A percentile compares a stretch with the other conserved stretches of the same genome.
phyloP scores from a whole-genome alignment of 2,113 vertebrate genomes.

The Blennius ocellaris region DNA sequence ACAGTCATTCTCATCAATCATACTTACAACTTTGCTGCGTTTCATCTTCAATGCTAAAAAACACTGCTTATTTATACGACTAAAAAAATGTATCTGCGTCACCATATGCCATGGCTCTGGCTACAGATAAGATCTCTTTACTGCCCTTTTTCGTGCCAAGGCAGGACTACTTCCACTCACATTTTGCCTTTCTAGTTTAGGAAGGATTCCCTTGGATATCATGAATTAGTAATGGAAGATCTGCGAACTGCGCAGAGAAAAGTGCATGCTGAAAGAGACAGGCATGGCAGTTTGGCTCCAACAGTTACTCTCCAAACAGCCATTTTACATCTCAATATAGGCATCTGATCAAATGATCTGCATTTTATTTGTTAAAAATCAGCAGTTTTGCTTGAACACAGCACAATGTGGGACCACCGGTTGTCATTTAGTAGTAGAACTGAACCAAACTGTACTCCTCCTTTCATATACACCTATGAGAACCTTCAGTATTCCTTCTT shows the following conservation, averaged over 20 bases:
- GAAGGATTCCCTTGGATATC: conserved; percentile 12
- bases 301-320: not conserved
- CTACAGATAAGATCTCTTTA: conserved; percentile 5
- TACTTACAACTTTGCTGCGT: too few relatives aligned
- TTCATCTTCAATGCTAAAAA: not conserved
- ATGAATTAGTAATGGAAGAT: conserved; percentile 54
- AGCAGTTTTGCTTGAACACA: not conserved
- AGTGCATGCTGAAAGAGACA: conserved; percentile 26
- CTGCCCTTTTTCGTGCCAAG: not conserved
- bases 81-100: not conserved
- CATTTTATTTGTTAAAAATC: not conserved
- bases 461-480: too few relatives aligned
- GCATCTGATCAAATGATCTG: too few relatives aligned
- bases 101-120: not conserved
- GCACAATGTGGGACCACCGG: not conserved
- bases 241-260: conserved; percentile 17
- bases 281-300: not conserved
- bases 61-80: not conserved
- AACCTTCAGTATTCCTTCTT: too few relatives aligned
- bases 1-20: not conserved
- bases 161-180: conserved; percentile 26
- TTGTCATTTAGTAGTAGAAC: not conserved
- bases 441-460: not conserved
- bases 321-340: too few relatives aligned
- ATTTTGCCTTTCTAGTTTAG: conserved; percentile 27